Base-by-base conservation (phyloP, 2,888 invertebrate genomes). In the Ectemnius continuus region DNA sequence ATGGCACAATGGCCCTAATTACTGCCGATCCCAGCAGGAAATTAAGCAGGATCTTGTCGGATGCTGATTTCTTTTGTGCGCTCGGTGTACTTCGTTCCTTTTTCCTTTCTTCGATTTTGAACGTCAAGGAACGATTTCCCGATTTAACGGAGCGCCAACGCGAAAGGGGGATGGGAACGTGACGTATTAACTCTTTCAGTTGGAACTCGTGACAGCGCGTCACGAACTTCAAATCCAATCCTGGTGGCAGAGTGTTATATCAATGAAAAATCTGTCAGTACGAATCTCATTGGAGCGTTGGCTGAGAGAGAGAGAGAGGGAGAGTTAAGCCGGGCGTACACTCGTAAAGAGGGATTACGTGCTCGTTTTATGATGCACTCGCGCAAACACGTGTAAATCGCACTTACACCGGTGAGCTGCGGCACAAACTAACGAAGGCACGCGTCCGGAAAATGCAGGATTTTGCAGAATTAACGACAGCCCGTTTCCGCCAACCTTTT, bases 1-100 rank as follows among this genome's bases (percentile, higher is more conserved):
- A 3, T 8, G 16, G 2, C 61, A 72, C 71, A 72, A 76, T 72
- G 61, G 26, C 56, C 18, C 61, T 72, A 72, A 76, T 79, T 68
- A 62, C 56, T 56, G 56, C 13, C 56, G 46, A n/a, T 70, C 57
- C 67, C 61, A 6, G 28, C 61, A 52, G 75, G 73, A 65, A 73
- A 75, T 79, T 73, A 73, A 67, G 48, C 64, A 45, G 61, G 58
- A 36, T 57, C 46, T 46, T 47, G 61, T 67, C 59, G 47, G 68
- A 73, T 23, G 65, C 23, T 59, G 13, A 5, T 11, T 36, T 64
- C 61, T 71, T 70, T 45, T n/a, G 58, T 26, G 5, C 59, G 45
- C 56, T 20, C 59, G 47, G 36, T 18, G 2, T 0, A 4, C 26
- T 46, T 2, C 66, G 23, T 20, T 4, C 56, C 45, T 11, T 14